Evolutionary conservation across 2,797 vertebrate genomes (phyloP), one percentile per base, ranked within the genome.

Genomic region (Lateolabrax maculatus): DNA sequence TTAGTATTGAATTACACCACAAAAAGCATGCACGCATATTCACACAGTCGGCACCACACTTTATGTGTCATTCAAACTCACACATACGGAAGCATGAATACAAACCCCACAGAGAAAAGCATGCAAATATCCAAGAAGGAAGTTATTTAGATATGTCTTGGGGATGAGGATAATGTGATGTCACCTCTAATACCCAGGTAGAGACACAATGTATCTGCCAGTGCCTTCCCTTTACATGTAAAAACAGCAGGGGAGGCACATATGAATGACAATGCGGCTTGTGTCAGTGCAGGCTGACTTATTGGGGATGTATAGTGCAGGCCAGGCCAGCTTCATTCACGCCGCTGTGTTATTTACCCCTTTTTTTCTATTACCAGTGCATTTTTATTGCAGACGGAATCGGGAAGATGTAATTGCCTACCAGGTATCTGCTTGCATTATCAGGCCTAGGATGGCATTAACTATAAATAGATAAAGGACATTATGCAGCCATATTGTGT

Each of bases 381-480:
- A 90, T 92, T 91, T 94, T 90, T 92, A 92, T 92, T 92, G 84
- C 89, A 72, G 84, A 78, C 72, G 41, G 85, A 89, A 89, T 91
- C 80, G 78, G 80, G 79, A 75, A 88, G 90, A 94, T 93, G 90
- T 94, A 95, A 95, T 94, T 95, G 93, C 91, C 92, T 93, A 86
- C 89, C 86, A 87, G 89, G 85, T 95, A 95, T 95, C 92, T 92
- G 83, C 84, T 87, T 90, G 87, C 90, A 92, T 93, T 93, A 94
- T 95, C 91, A 81, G 90, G 89, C 74, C 87, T 57, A 58, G 87
- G 89, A 90, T 91, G 89, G 87, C 92, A 93, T 94, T 94, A 94
- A 93, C 91, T 91, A 90, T 92, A 93, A 93, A 93, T 92, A 94
- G 93, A 95, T 95, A 95, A 95, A 94, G 88, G 84, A 91, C 89